Evolutionary conservation across 2,113 vertebrate genomes (phyloP).

Genomic region (Fukomys damarensis): DNA sequence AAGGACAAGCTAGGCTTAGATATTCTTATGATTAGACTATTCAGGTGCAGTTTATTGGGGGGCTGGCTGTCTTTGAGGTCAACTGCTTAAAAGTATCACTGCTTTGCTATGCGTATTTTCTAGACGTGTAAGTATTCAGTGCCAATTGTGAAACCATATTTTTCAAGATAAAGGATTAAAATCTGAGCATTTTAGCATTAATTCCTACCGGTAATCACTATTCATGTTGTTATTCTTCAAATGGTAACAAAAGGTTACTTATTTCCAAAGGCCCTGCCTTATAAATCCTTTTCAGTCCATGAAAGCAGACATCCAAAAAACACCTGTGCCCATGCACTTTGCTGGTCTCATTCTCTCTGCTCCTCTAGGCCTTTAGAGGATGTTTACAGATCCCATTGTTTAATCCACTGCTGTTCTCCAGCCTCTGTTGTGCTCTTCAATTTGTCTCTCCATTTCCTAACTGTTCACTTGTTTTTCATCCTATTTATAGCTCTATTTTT

Average conservation of each 20-base stretch:
- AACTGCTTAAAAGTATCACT: neutral
- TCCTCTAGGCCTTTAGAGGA: neutral
- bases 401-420: neutral
- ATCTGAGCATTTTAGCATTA: neutral
- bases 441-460: neutral
- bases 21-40: neutral
- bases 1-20: neutral
- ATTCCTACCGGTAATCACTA: neutral
- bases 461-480: neutral
- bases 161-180: neutral
- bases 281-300: neutral
- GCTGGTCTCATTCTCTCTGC: neutral
- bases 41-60: neutral
- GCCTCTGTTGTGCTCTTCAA: neutral
- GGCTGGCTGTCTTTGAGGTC: neutral
- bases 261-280: neutral
- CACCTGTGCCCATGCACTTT: fast-evolving
- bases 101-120: neutral
- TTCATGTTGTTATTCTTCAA: neutral
- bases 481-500: constrained; percentile 30
- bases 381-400: neutral
- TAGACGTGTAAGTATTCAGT: neutral
- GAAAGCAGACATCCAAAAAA: neutral
- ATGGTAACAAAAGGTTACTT: neutral
- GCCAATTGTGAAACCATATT: neutral